Base-by-base conservation (phyloP, 1,140 invertebrate genomes). In the Phenacoccus solenopsis region DNA sequence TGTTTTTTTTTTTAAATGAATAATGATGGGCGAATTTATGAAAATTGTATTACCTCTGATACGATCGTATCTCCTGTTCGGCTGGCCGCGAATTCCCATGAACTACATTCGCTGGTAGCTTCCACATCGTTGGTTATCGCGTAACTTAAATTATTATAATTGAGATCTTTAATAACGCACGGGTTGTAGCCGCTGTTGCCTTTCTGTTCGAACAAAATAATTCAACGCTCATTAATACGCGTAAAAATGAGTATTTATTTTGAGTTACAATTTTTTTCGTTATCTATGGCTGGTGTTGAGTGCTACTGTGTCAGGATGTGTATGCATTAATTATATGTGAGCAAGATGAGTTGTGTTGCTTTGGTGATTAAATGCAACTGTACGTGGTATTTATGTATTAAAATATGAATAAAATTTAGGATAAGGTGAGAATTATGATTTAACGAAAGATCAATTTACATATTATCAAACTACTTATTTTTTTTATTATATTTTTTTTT, bases 21-120 rank as follows among this genome's bases (percentile, higher is more conserved):
- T 32, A 32, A 32, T 32, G 30, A 32, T 32, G 13, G 5, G 13
- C 30, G 30, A 49, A 49, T 49, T 49, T 9, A 49, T n/a, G 4
- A 49, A 49, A 16, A 49, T 2, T 16, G 20, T 16, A 49, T 49
- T 75, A 81, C 80, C 76, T 90, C 82, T 0, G 84, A 87, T 25
- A 85, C 78, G 2, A 89, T 88, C 0, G 88, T 89, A 72, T 88
- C 83, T 22, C 83, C 78, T 74, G 90, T 90, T 28, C 84, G 76
- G 21, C 78, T 81, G 16, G 79, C 82, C 71, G 85, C 86, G 72
- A 85, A 91, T 71, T 85, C 79, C 70, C 84, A 85, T 1, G 78
- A 71, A 0, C 78, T 76, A 74, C 88, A 89, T 9, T 21, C 25
- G 35, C 71, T 71, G 1, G 68, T 64, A 1, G 49, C 25, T 24